These are phyloP conservation scores for Caenorhabditis sp. DNA, from an alignment of 2,888 invertebrate species.

Conservation along the genomic window DNA sequence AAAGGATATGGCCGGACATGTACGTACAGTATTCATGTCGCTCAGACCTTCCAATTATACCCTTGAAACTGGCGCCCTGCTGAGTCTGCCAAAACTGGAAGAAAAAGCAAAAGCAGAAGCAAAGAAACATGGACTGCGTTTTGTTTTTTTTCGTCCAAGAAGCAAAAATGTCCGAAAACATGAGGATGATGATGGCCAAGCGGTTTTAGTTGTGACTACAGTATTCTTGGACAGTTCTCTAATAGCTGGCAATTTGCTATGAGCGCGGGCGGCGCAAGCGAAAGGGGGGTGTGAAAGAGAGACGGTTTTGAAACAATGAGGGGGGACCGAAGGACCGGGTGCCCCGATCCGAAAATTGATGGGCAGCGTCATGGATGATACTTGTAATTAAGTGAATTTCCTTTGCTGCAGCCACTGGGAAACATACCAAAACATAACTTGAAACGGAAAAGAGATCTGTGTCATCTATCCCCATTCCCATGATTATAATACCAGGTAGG, in stretches of 20 bases:
- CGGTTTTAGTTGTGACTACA: background rate
- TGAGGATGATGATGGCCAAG: background rate
- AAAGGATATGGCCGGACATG: slow-evolving; percentile 4
- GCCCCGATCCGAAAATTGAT: slow-evolving; percentile 50
- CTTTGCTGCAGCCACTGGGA: no score
- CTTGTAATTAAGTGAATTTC: slow-evolving; percentile 52
- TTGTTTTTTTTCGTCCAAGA: no score
- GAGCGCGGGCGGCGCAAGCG: slow-evolving; percentile 19
- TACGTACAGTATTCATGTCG: slow-evolving; percentile 36
- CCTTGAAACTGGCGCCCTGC: slow-evolving; percentile 47
- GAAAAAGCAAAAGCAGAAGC: no score
- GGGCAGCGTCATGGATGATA: slow-evolving; percentile 32
- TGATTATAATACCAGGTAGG: background rate
- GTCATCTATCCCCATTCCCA: no score
- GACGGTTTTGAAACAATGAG: slow-evolving; percentile 41
- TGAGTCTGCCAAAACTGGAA: slow-evolving; percentile 29
- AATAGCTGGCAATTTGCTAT: slow-evolving; percentile 54
- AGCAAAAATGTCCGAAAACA: no score
- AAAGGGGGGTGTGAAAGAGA: slow-evolving; percentile 26
- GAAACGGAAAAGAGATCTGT: no score
- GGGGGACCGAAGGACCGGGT: background rate
- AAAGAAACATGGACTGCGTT: no score
- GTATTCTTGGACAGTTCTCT: slow-evolving; percentile 7
- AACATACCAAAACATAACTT: background rate
- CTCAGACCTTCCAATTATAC: slow-evolving; percentile 30